phyloP scores from a whole-genome alignment of 2,113 vertebrate genomes.

The Malurus melanocephalus region DNA sequence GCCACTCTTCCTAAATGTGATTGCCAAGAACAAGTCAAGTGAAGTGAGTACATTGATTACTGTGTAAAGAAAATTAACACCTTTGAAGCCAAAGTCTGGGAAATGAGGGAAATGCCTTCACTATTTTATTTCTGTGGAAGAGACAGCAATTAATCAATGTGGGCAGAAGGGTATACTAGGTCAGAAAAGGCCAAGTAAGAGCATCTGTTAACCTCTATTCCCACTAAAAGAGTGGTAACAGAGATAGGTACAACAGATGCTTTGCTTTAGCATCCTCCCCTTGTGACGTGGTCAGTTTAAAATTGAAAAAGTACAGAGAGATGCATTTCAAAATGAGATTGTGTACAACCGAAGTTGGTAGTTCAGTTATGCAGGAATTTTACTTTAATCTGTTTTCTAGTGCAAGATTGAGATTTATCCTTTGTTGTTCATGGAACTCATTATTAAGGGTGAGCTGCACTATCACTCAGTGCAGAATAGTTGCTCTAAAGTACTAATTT shows the following conservation, averaged over 20 bases:
- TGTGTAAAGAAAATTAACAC: not conserved
- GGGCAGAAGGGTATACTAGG: not conserved
- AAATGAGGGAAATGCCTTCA: not conserved
- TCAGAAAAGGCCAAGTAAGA: not conserved
- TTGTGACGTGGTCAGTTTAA: not conserved
- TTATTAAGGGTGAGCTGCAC: not conserved
- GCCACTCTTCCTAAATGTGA: not conserved
- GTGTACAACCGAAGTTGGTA: not conserved
- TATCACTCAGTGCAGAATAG: not conserved
- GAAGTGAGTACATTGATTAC: not conserved
- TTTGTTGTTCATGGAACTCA: not conserved
- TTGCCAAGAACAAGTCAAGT: not conserved
- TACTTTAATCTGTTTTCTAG: not conserved
- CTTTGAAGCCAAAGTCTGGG: not conserved
- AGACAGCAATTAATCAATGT: not conserved
- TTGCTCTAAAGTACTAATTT: not conserved
- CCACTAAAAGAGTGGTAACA: not conserved
- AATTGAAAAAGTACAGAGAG: not conserved
- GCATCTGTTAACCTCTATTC: not conserved
- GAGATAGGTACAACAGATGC: not conserved
- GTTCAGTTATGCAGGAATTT: not conserved
- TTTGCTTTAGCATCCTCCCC: not conserved
- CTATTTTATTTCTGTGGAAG: not conserved
- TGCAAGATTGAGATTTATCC: not conserved
- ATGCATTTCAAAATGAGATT: not conserved